Base-by-base conservation (phyloP, 1,140 invertebrate species). In the Drosophila erecta region DNA sequence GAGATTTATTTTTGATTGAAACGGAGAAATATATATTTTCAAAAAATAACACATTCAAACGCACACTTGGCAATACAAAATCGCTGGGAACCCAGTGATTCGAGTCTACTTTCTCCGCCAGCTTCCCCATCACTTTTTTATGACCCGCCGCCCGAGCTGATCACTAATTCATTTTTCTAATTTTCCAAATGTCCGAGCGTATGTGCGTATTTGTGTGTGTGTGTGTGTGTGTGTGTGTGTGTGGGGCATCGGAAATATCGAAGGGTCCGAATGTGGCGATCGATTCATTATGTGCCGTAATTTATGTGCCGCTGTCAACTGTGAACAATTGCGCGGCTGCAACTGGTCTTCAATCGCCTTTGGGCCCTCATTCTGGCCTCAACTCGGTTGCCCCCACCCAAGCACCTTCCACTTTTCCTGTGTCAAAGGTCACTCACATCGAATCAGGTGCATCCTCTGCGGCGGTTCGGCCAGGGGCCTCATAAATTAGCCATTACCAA, bases 121-220 rank as follows among this genome's bases (percentile, higher is more conserved):
- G 33, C 44, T 58, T 27, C 44, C 15, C 30, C 10, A 27, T 33
- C 35, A 33, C 15, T 43, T 71, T 43, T 71, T 59, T 59, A 71
- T 37, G 70, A 10, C 49, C 57, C 22, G 17, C 27, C 69, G 15
- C 17, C 8, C 37, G 11, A 38, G 35, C 69, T 60, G 67, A 69
- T 73, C 70, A 76, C 78, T 86, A 86, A 86, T 86, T 87, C 78
- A 86, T 81, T 86, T 86, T 86, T 86, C 74, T 71, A 87, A 86
- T 87, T 86, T 75, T 76, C 81, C 76, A 74, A 75, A 85, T 85
- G 84, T 72, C 83, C 64, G 37, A 79, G 47, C n/a, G 44, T 20
- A 37, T 41, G 35, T 37, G 12, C 14, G 8, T 37, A 8, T 35
- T 7, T 37, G 35, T 14, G 35, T 37, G 37, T 38, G 4, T 14